A percentile compares a stretch with the other conserved stretches of the same genome.
Evolutionary conservation across 1,140 invertebrate genomes (phyloP).

Genomic region (Bombus confusus): DNA sequence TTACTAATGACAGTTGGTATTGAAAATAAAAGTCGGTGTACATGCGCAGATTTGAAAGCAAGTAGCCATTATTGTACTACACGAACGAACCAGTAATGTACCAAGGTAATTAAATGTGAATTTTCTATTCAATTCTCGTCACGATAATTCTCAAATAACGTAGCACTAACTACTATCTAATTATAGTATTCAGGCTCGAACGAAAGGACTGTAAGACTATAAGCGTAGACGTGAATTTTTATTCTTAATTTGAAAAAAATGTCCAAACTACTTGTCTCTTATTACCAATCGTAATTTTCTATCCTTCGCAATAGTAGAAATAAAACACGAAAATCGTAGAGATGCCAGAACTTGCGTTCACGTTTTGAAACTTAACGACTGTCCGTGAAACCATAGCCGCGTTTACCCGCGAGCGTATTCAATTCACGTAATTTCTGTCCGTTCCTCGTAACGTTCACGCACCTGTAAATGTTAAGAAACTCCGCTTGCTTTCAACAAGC

Average conservation of each 20-base stretch:
- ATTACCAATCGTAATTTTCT: background rate
- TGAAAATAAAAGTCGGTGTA: background rate
- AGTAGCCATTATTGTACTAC: background rate
- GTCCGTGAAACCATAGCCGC: background rate
- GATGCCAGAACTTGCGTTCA: background rate
- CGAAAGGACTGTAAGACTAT: background rate
- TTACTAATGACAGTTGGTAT: background rate
- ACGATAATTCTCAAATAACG: too few species aligned
- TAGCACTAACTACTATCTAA: too few species aligned
- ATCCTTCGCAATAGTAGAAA: background rate
- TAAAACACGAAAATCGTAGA: background rate
- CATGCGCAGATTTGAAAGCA: too few species aligned
- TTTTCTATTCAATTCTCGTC: background rate
- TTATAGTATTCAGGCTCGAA: too few species aligned
- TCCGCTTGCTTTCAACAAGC: background rate
- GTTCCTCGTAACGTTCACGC: slow-evolving; percentile 25
- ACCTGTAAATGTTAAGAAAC: slow-evolving; percentile 38
- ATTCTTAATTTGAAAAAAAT: background rate
- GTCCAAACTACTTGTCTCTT: background rate
- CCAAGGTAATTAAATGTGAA: background rate
- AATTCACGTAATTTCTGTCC: slow-evolving; percentile 18
- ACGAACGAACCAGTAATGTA: background rate
- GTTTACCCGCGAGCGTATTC: slow-evolving; percentile 19
- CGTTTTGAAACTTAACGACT: slow-evolving; percentile 3
- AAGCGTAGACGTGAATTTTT: background rate